Evolutionary conservation across 2,113 vertebrate genomes (phyloP).

Genomic region (Rallus limicola): DNA sequence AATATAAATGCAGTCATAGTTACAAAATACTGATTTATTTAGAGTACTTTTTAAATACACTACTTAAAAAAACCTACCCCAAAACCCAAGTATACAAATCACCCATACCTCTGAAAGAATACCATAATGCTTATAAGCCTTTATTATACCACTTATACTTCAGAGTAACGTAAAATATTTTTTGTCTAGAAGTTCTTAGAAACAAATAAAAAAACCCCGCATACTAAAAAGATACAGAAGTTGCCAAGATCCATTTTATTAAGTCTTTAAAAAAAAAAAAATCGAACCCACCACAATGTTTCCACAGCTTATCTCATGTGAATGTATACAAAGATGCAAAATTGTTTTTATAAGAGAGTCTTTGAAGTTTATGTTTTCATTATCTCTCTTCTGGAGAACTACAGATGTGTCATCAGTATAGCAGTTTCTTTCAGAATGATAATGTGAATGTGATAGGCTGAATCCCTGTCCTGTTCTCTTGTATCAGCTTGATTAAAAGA

Average conservation of each 20-base stretch:
- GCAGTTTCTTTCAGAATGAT: background rate
- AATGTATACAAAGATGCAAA: background rate
- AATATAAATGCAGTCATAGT: background rate
- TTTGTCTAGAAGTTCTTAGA: background rate
- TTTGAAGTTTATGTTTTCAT: constrained; percentile 29
- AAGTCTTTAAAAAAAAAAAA: background rate
- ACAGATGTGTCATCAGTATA: background rate
- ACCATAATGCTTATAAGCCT: background rate
- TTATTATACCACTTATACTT: background rate
- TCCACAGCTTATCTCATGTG: background rate
- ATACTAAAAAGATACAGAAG: background rate
- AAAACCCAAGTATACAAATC: background rate
- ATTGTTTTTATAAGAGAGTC: background rate
- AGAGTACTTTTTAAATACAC: background rate
- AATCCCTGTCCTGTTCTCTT: background rate
- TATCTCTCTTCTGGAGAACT: background rate
- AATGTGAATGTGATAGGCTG: background rate
- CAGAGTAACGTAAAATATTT: background rate
- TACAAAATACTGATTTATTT: background rate
- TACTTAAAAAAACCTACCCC: background rate
- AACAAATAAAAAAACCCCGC: background rate
- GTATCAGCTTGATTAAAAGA: background rate
- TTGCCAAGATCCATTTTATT: background rate
- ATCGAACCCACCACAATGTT: too few species aligned
- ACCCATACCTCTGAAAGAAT: background rate